Conservation (phyloP, 2,888 invertebrate genomes). For the Icerya purchasi region DNA sequence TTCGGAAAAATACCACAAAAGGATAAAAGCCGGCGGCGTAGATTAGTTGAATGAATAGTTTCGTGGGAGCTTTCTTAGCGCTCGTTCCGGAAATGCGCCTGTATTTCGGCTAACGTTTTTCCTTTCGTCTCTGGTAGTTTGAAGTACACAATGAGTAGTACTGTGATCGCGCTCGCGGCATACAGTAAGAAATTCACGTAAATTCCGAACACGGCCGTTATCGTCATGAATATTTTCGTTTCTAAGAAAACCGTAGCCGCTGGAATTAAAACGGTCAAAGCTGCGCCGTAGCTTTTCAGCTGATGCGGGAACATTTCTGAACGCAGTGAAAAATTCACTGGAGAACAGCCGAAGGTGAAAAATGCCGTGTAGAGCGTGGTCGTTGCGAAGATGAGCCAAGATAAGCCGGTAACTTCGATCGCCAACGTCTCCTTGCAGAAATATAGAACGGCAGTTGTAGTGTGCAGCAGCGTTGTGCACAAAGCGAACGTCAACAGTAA, state of each 20-base stretch:
- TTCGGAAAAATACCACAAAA: no score
- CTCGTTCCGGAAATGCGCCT: no score
- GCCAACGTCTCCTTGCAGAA: neutral
- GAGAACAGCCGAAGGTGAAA: neutral
- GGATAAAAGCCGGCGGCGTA: no score
- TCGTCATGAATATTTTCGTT: constrained; percentile 1
- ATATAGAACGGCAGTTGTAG: constrained; percentile 11
- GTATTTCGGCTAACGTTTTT: constrained; percentile 9
- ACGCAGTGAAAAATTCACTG: neutral
- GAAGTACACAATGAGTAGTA: constrained; percentile 3
- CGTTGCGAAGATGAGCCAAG: constrained; percentile 1
- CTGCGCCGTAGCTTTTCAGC: constrained; percentile 1
- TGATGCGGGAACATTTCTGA: constrained; percentile 6
- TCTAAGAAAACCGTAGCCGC: constrained; percentile 1
- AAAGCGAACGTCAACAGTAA: constrained; percentile 16
- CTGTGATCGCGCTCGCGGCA: neutral
- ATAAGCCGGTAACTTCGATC: neutral
- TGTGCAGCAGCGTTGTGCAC: constrained; percentile 15
- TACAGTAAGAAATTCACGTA: constrained; percentile 8
- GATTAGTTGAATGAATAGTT: no score
- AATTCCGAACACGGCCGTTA: constrained; percentile 5
- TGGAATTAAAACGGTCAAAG: neutral
- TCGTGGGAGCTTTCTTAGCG: no score
- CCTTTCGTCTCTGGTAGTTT: constrained; percentile 9
- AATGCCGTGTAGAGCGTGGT: constrained; percentile 1